phyloP scores from a whole-genome alignment of 1,140 invertebrate species.

The Lasaia peninsularis region DNA sequence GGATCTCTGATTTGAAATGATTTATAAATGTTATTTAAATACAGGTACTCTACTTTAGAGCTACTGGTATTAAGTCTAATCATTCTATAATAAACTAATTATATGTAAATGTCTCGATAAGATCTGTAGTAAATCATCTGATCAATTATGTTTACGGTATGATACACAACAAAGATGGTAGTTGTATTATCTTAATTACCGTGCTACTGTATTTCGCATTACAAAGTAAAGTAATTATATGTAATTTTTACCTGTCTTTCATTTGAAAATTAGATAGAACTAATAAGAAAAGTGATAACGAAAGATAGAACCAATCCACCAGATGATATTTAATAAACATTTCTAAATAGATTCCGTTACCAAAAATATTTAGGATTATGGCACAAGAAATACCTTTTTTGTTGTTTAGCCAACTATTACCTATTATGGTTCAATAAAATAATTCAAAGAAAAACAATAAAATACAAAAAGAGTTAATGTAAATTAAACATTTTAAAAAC shows the following conservation, averaged over 20 bases:
- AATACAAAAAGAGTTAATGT: too few species aligned
- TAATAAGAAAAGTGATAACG: too few species aligned
- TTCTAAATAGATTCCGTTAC: too few species aligned
- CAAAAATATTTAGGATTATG: too few species aligned
- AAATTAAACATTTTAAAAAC: too few species aligned
- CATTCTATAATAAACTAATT: neutral
- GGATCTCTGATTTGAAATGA: neutral
- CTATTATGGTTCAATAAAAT: too few species aligned
- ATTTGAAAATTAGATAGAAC: neutral
- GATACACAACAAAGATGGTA: neutral
- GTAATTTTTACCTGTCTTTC: neutral
- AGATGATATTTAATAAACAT: too few species aligned
- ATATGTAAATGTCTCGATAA: slow-evolving; percentile 1
- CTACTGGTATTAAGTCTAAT: neutral
- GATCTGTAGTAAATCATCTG: slow-evolving; percentile 1
- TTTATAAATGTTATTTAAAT: neutral
- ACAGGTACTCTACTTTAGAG: neutral
- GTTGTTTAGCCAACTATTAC: too few species aligned
- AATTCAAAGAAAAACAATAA: too few species aligned
- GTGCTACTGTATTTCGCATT: neutral
- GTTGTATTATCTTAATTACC: neutral
- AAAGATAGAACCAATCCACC: too few species aligned
- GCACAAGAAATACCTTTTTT: too few species aligned
- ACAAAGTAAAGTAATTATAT: neutral
- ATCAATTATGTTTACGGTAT: slow-evolving; percentile 4